A percentile compares a stretch with the other conserved stretches of the same genome.
Evolutionary conservation across 2,113 vertebrate genomes (phyloP).

Genomic region (Amazona vittata): DNA sequence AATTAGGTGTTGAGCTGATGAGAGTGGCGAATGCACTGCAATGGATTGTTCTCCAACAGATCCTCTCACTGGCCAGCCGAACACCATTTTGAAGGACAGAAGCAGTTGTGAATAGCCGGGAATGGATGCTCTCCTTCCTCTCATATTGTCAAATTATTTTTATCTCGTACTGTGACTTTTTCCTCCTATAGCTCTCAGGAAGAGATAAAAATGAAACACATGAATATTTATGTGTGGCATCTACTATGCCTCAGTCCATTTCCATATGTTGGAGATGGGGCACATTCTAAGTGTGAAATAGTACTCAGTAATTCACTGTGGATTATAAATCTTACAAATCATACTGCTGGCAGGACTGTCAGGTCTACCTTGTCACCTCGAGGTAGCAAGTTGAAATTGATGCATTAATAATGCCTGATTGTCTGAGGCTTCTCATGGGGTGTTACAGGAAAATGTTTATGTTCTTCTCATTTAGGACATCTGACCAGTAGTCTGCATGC

Average conservation of each 20-base stretch:
- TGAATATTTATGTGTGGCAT: background rate
- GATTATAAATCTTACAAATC: background rate
- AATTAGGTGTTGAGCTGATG: background rate
- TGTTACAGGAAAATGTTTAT: background rate
- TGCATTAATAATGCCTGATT: fast-evolving
- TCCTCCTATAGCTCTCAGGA: background rate
- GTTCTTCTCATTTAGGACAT: background rate
- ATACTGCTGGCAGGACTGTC: background rate
- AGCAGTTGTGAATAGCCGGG: background rate
- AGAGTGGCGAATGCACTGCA: fast-evolving
- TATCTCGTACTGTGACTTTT: background rate
- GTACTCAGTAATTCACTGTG: background rate
- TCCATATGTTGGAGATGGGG: background rate
- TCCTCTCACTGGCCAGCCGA: background rate
- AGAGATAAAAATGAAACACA: background rate
- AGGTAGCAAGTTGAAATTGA: background rate
- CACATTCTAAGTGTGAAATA: background rate
- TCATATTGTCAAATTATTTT: background rate
- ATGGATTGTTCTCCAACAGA: background rate
- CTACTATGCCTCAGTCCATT: background rate
- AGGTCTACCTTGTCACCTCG: background rate
- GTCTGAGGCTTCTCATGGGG: background rate
- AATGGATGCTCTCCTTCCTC: background rate
- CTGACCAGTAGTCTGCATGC: background rate
- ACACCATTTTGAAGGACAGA: background rate